A percentile compares a stretch with the other conserved stretches of the same genome.
These are phyloP conservation scores for Metallyticus violacea DNA, from an alignment of 2,888 invertebrate species.

Conservation along the genomic window DNA sequence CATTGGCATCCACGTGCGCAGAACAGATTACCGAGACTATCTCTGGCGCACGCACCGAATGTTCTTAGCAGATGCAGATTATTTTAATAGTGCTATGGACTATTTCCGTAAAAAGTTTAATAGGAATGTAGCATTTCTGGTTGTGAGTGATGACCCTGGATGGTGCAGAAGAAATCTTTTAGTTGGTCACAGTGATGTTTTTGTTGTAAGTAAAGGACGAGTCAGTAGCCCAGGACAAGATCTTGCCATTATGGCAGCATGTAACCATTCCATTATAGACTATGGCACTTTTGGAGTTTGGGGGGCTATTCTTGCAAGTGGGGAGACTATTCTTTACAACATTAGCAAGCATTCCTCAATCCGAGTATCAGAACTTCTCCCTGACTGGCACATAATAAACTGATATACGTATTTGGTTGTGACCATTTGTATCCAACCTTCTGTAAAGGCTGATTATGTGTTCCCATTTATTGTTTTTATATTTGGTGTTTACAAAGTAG, in stretches of 20 bases:
- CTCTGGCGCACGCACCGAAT: constrained; percentile 52
- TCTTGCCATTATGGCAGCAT: constrained; percentile 50
- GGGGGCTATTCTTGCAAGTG: constrained; percentile 52
- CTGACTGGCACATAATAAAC: constrained; percentile 47
- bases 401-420: constrained; percentile 13
- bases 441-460: constrained; percentile 4
- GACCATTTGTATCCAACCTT: background rate
- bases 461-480: background rate
- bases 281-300: constrained; percentile 54
- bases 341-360: constrained; percentile 46
- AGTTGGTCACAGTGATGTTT: constrained; percentile 43
- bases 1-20: constrained; percentile 55
- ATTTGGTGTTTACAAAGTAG: background rate
- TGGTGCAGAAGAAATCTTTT: constrained; percentile 49
- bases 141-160: constrained; percentile 51
- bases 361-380: constrained; percentile 47
- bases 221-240: constrained; percentile 46
- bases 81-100: constrained; percentile 48
- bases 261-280: constrained; percentile 54
- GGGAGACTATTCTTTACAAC: constrained; percentile 50
- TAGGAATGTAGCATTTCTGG: constrained; percentile 45
- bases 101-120: constrained; percentile 47
- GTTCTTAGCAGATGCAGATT: constrained; percentile 45
- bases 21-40: constrained; percentile 57
- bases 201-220: constrained; percentile 44